These are phyloP conservation scores for Cybosia mesomella DNA, from an alignment of 2,888 invertebrate genomes.

Conservation along the genomic window DNA sequence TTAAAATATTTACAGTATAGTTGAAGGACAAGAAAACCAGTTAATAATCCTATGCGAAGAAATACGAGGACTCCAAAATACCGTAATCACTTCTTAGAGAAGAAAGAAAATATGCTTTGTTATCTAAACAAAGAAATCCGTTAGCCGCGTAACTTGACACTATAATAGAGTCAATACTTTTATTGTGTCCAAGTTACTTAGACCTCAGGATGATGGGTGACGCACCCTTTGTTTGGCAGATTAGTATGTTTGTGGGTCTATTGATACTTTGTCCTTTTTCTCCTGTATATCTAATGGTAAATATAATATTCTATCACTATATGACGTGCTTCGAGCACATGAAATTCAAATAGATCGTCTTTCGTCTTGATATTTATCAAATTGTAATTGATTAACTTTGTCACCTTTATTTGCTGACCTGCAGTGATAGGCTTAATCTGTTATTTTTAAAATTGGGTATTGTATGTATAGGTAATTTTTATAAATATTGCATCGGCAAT, in stretches of 20 bases:
- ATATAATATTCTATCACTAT: neutral
- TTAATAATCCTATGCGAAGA: neutral
- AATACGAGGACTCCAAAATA: neutral
- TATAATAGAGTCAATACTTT: slow-evolving; percentile 45
- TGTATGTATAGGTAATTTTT: too few species aligned
- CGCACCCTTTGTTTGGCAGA: slow-evolving; percentile 36
- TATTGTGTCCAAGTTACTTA: slow-evolving; percentile 35
- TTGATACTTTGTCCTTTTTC: slow-evolving; percentile 10
- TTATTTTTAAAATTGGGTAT: too few species aligned
- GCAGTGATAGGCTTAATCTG: too few species aligned
- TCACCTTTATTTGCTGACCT: too few species aligned
- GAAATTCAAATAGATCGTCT: neutral
- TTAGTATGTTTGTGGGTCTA: slow-evolving; percentile 13
- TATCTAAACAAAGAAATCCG: slow-evolving; percentile 35
- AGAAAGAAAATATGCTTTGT: slow-evolving; percentile 28
- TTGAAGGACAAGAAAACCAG: neutral
- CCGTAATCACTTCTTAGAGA: neutral
- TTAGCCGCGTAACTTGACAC: slow-evolving; percentile 47
- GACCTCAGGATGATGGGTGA: slow-evolving; percentile 21
- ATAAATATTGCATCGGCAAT: too few species aligned
- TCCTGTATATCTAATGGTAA: neutral
- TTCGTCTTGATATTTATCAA: neutral
- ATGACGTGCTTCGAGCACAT: neutral
- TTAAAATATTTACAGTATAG: neutral
- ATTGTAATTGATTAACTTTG: neutral